Evolutionary conservation across 2,797 vertebrate genomes (phyloP), one percentile per base, ranked within the genome.

Genomic region (Gadopsis bispinosus): DNA sequence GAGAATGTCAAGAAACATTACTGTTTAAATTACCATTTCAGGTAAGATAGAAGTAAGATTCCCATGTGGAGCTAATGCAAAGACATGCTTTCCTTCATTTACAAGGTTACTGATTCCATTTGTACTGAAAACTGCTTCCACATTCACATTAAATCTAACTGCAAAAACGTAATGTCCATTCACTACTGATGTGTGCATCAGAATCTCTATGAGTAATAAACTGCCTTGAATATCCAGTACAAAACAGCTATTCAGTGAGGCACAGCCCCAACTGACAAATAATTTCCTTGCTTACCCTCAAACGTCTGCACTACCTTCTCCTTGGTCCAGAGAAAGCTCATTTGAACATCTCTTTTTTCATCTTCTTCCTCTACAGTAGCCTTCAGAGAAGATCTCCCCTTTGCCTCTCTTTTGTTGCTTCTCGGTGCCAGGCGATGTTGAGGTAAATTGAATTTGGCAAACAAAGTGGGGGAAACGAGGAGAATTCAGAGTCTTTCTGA

Each of bases 381-480:
- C 88, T 93, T 93, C 88, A 90, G 86, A 87, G 88, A 82, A 84
- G 79, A 88, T 92, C 91, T 91, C 87, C 88, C 80, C 89, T 90
- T 92, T 88, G 81, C 83, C 84, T 93, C 86, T 90, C 80, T 91
- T 90, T 86, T 95, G 93, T 94, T 94, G 95, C 94, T 95, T 96
- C 96, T 96, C 95, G 95, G 94, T 95, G 94, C 94, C 94, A 95
- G 92, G 92, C 94, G 93, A 96, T 96, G 95, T 96, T 97, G 97
- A 99, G 97, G 97, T 98, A 97, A 98, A 96, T 95, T 95, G 95
- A 95, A 96, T 98, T 97, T 98, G 97, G 97, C 96, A 98, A 97
- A 95, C 93, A 94, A 96, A 95, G 88, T 94, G 95, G 94, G 83
- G 89, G 66, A 86, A 93, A 90, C 93, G 89, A 95, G 86, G 84